Percentiles rank a stretch among this genome's conserved stretches.
These are phyloP conservation scores for Etheostoma nigrum DNA, from an alignment of 2,797 vertebrate species.

Conservation along the genomic window DNA sequence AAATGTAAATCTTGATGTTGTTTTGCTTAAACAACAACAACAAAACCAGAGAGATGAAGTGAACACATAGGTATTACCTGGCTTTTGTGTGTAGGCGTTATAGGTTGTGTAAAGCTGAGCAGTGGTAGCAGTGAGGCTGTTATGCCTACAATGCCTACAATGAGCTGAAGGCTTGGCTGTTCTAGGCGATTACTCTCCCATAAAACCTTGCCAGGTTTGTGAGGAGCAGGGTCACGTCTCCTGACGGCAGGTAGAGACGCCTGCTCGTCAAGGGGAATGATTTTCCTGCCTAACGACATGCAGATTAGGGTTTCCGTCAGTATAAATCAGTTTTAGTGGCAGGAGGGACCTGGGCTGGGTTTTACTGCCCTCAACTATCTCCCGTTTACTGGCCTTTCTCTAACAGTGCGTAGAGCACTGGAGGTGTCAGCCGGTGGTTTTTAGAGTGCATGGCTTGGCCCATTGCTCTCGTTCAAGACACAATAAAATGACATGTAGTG, in stretches of 20 bases:
- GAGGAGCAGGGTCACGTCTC: slow-evolving; percentile 86
- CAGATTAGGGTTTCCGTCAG: slow-evolving; percentile 92
- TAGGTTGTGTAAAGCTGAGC: slow-evolving; percentile 46
- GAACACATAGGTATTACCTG: slow-evolving; percentile 37
- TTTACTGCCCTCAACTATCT: slow-evolving; percentile 74
- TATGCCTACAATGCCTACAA: slow-evolving; percentile 54
- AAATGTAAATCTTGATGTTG: slow-evolving; percentile 58
- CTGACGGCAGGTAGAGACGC: slow-evolving; percentile 86
- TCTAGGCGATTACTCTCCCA: slow-evolving; percentile 84
- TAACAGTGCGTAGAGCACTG: slow-evolving; percentile 51
- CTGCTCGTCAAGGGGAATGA: slow-evolving; percentile 90
- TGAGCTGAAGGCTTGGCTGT: slow-evolving; percentile 59
- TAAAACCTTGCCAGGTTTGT: slow-evolving; percentile 86
- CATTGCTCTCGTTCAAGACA: slow-evolving; percentile 58
- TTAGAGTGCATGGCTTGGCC: slow-evolving; percentile 48
- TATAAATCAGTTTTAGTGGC: slow-evolving; percentile 97
- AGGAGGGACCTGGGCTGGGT: slow-evolving; percentile 77
- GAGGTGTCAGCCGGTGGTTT: slow-evolving; percentile 51
- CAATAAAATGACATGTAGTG: slow-evolving; percentile 44
- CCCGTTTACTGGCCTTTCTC: slow-evolving; percentile 71
- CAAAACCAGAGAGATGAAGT: slow-evolving; percentile 48
- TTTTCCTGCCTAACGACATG: slow-evolving; percentile 93
- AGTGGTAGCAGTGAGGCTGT: slow-evolving; percentile 47
- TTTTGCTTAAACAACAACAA: too few species aligned
- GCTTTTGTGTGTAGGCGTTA: slow-evolving; percentile 40